Base-by-base conservation (phyloP, 2,113 vertebrate genomes). In the Condylura cristata region DNA sequence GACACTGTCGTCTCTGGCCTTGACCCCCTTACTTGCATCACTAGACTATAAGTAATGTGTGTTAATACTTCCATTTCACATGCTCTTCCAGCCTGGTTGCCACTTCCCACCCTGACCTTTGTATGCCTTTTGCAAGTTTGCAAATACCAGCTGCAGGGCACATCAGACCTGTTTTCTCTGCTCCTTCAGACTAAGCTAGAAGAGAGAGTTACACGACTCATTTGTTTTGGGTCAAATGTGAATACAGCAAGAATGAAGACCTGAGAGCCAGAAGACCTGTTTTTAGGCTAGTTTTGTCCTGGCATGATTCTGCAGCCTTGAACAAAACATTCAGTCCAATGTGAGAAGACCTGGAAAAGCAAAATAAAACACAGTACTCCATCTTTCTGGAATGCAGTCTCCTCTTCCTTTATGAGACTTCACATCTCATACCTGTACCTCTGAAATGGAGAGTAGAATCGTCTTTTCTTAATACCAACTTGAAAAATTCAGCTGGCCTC, bases 261-360 rank as follows among this genome's bases (percentile, higher is more conserved):
- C 74, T 39, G 10, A 91, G 68, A 82, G 30, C 92, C 20, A 93
- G 85, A n/a, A 94, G 94, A 96, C 16, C 6, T 46, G 4, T 74
- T 68, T 87, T 60, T 51, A 61, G 70, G 30, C 24, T 94, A n/a
- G 4, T 85, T 96, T 91, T 91, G 53, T 86, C 26, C 70, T 80
- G 60, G 41, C 65, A 70, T 72, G 80, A 89, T 20, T 89, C 17
- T 39, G 65, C 30, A 83, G 60, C 51, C 68, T 82, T 60, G 61
- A 51, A 86, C 9, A 17, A 84, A 94, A 61, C 65, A 89, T 51
- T 46, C 37, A 65, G 46, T 61, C 58, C 65, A 56, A 56, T 56
- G 53, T 56, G 53, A 56, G 22, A 56, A 56, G 53, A 56, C 22
- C 53, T 56, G 20, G 53, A 56, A 56, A 56, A 22, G 8, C 53